Evolutionary conservation across 2,113 vertebrate species (phyloP).

Genomic region (Rhagologus leucostigma): DNA sequence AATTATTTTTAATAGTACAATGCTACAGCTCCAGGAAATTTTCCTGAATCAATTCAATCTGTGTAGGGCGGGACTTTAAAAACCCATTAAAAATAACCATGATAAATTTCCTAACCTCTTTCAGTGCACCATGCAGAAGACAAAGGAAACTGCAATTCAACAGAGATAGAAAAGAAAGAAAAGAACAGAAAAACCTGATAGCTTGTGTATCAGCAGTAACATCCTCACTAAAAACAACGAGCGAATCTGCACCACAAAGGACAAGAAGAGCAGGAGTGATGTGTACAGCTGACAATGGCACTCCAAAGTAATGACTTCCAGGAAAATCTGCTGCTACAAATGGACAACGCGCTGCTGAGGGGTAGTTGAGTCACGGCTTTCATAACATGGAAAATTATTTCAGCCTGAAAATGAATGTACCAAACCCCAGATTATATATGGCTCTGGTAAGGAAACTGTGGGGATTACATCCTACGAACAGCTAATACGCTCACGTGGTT

Average conservation of each 20-base stretch:
- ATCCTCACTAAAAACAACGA: not conserved
- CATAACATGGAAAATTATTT: not conserved
- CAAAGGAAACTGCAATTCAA: slow-evolving; percentile 56
- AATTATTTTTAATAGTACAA: slow-evolving; percentile 40
- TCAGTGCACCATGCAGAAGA: not conserved
- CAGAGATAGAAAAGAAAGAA: slow-evolving; percentile 11
- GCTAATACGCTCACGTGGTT: not conserved
- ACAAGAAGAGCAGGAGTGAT: not conserved
- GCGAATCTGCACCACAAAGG: slow-evolving; percentile 12
- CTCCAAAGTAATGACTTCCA: slow-evolving; percentile 44
- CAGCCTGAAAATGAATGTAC: not conserved
- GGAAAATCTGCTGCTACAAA: slow-evolving; percentile 28
- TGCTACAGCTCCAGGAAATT: slow-evolving; percentile 29
- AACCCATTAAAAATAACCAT: slow-evolving; percentile 49
- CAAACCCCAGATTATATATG: not conserved
- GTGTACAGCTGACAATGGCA: not conserved
- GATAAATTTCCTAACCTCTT: slow-evolving; percentile 52
- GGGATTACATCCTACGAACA: not conserved
- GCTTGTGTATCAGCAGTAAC: slow-evolving; percentile 4
- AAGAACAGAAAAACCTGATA: slow-evolving; percentile 8
- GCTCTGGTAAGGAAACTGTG: not conserved
- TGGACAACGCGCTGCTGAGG: not conserved
- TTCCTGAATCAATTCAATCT: slow-evolving; percentile 43
- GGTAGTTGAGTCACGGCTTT: not conserved
- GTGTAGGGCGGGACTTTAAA: not conserved